Conservation (phyloP, 2,797 vertebrate genomes). For the Darevskia mixta region DNA sequence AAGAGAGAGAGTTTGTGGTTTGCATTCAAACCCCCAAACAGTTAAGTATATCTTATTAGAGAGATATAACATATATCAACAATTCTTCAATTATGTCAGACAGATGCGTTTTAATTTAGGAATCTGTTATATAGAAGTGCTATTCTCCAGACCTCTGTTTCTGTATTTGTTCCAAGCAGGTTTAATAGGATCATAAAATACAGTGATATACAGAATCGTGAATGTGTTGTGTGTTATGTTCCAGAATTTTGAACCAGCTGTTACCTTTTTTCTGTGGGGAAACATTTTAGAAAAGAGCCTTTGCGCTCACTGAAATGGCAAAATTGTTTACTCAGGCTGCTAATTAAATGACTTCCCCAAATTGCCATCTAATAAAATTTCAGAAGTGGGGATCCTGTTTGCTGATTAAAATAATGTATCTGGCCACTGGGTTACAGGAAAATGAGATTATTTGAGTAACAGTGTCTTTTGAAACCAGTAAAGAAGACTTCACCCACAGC, state of each 20-base stretch:
- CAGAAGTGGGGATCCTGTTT: background rate
- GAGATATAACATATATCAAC: constrained; percentile 1
- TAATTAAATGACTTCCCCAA: constrained; percentile 29
- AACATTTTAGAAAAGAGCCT: constrained; percentile 20
- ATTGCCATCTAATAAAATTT: background rate
- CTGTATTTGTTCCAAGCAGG: constrained; percentile 23
- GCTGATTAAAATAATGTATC: background rate
- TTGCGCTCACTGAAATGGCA: constrained; percentile 20
- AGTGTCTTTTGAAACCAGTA: background rate
- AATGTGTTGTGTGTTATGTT: rapidly evolving
- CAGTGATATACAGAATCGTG: background rate
- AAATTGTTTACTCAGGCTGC: constrained; percentile 15
- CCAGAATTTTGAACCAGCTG: constrained; percentile 13
- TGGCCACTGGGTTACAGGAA: background rate
- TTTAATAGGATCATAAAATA: constrained; percentile 42
- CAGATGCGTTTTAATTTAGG: constrained; percentile 41
- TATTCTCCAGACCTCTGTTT: constrained; percentile 16
- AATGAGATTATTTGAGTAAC: constrained; percentile 19
- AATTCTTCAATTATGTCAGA: constrained; percentile 35
- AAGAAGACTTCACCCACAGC: background rate
- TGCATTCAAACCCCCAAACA: background rate
- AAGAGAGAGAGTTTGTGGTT: background rate
- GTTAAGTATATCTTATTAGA: background rate
- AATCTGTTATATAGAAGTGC: background rate
- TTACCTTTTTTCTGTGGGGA: background rate